Evolutionary conservation across 92 coral and sea anemone genomes (phyloP), one percentile per base, ranked within the genome.

Genomic region (Plumapathes pennacea): DNA sequence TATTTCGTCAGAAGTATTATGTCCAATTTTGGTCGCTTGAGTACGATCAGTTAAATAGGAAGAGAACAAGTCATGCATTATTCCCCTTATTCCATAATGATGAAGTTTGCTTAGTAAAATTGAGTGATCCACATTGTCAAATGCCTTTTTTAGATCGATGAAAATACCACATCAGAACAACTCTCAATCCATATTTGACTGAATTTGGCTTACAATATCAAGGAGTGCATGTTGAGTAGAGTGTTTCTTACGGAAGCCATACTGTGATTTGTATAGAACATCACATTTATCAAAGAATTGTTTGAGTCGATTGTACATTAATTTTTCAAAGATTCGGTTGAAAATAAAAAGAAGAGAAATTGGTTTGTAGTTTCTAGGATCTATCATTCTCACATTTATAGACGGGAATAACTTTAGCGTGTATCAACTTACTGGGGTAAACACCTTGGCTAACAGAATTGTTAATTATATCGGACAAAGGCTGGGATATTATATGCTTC

Each of bases 191-290:
- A 53, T 50, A 39, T 66, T 66, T 21, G 51, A 27, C 7, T 49
- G 72, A 6, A 64, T 50, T 64, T 64, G 12, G 17, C 50, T 32
- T 4, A 66, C 61, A 2, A 66, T 51, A 48, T 66, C 74, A 14
- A 64, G 29, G 21, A 50, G 21, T 7, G 72, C 72, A 40, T 64
- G 37, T 29, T 65, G 46, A 17, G 63, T 50, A 19, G 72, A 49
- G 19, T 51, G 32, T 19, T 37, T 48, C 30, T 67, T 44, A 22
- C 74, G 50, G 41, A 67, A 52, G 21, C 66, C 74, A 37, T 54
- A 54, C n/a, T n/a, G n/a, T n/a, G n/a, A n/a, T n/a, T n/a, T n/a
- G n/a, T n/a, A n/a, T n/a, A n/a, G n/a, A n/a, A n/a, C n/a, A n/a
- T n/a, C n/a, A n/a, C n/a, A n/a, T n/a, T n/a, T n/a, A n/a, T n/a